Evolutionary conservation across 2,888 invertebrate species (phyloP).

Genomic region (Cephus rjabovi): DNA sequence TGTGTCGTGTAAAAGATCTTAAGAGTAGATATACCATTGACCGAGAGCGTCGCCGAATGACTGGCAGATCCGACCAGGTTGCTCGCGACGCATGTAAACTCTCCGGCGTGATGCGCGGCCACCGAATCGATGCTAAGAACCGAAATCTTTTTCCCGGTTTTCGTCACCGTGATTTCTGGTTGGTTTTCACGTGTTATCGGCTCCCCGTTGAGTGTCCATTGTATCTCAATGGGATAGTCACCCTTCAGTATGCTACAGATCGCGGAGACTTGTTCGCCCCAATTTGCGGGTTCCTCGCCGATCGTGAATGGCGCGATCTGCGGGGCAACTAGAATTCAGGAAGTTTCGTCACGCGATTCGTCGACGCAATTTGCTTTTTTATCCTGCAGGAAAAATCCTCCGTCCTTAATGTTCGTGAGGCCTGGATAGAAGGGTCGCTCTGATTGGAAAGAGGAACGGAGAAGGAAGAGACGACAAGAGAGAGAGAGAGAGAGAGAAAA

Average conservation of each 20-base stretch:
- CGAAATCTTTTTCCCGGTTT: slow-evolving; percentile 60
- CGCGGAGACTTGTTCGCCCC: slow-evolving; percentile 80
- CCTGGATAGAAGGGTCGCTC: too few species aligned
- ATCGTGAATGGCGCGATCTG: slow-evolving; percentile 78
- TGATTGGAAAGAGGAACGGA: too few species aligned
- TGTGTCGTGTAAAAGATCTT: not conserved
- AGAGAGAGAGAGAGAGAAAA: too few species aligned
- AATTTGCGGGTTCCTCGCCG: slow-evolving; percentile 78
- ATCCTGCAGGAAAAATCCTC: too few species aligned
- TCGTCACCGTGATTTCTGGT: slow-evolving; percentile 54
- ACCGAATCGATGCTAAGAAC: slow-evolving; percentile 67
- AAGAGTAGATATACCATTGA: slow-evolving; percentile 64
- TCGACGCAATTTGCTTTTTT: too few species aligned
- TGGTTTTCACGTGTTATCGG: slow-evolving; percentile 45
- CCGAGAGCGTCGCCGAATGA: slow-evolving; percentile 65
- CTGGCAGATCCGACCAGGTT: slow-evolving; percentile 68
- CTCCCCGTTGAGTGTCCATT: slow-evolving; percentile 71
- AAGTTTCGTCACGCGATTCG: too few species aligned
- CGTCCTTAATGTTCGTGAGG: too few species aligned
- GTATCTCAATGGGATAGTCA: slow-evolving; percentile 81
- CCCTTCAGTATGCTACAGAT: slow-evolving; percentile 82
- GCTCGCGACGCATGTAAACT: slow-evolving; percentile 68
- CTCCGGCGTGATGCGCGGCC: slow-evolving; percentile 65
- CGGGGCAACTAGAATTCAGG: slow-evolving; percentile 71
- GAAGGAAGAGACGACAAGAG: too few species aligned